These are phyloP conservation scores for Serrognathus titanus DNA, from an alignment of 2,888 invertebrate species.

Conservation along the genomic window DNA sequence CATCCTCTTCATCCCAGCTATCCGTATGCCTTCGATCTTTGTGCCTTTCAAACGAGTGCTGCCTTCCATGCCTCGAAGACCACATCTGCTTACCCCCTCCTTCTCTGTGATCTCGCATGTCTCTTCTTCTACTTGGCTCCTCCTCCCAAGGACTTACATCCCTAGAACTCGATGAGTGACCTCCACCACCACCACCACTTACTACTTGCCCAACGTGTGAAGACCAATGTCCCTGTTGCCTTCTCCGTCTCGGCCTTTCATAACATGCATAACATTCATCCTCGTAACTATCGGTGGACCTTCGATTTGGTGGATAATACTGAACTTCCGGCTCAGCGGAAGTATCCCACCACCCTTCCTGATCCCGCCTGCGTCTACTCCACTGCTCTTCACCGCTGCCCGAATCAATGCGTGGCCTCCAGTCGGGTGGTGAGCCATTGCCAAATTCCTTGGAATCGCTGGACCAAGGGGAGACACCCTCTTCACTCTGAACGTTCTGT, in stretches of 20 bases:
- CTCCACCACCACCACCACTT: conserved; percentile 27
- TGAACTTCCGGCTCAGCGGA: conserved; percentile 46
- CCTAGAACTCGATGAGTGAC: conserved; percentile 65
- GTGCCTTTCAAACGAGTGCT: conserved; percentile 40
- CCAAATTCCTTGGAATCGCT: conserved; percentile 68
- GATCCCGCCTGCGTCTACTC: conserved; percentile 39
- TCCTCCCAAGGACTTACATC: conserved; percentile 83
- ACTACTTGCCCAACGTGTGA: conserved; percentile 16
- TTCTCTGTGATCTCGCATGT: conserved; percentile 33
- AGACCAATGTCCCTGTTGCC: conserved; percentile 26
- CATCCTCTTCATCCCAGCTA: conserved; percentile 64
- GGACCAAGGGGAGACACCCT: conserved; percentile 71
- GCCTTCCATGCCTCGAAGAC: conserved; percentile 46
- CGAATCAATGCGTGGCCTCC: conserved; percentile 49
- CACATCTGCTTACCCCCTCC: conserved; percentile 49
- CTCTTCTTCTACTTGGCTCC: conserved; percentile 47
- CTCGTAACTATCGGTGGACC: conserved; percentile 48
- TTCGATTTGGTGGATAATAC: conserved; percentile 39
- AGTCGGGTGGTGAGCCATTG: conserved; percentile 50
- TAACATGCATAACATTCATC: conserved; percentile 48
- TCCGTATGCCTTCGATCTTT: conserved; percentile 54
- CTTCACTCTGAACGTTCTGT: conserved; percentile 42
- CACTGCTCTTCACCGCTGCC: conserved; percentile 49
- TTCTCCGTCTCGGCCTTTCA: conserved; percentile 41
- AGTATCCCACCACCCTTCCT: conserved; percentile 50